Evolutionary conservation across 2,113 vertebrate genomes (phyloP).

Genomic region (Hirundichthys speculiger): DNA sequence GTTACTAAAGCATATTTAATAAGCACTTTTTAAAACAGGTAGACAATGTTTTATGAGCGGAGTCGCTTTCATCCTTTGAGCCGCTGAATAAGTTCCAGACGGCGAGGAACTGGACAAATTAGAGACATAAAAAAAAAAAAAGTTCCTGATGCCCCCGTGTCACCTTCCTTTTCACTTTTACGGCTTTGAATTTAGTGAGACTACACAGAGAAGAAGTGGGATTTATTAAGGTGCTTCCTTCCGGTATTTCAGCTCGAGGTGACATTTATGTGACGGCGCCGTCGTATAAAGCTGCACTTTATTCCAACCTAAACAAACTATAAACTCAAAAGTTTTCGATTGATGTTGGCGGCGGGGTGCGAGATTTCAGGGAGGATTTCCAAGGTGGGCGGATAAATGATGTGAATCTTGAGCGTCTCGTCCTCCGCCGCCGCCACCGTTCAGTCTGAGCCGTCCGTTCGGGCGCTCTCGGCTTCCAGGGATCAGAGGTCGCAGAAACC

Average conservation of each 20-base stretch:
- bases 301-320: neutral
- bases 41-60: constrained; percentile 19
- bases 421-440: neutral
- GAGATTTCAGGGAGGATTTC: too few species aligned
- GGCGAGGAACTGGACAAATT: constrained; percentile 49
- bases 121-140: constrained; percentile 44
- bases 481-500: constrained; percentile 49
- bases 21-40: constrained; percentile 52
- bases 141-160: constrained; percentile 35
- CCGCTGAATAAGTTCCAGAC: constrained; percentile 46
- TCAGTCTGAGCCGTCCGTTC: neutral
- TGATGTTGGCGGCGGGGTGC: too few species aligned
- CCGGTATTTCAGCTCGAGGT: constrained; percentile 23
- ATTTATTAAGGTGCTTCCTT: too few species aligned
- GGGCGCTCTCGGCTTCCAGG: neutral
- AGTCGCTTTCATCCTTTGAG: constrained; percentile 51
- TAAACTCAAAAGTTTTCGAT: too few species aligned
- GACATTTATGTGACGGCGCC: too few species aligned
- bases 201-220: constrained; percentile 6
- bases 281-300: neutral
- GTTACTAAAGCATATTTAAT: constrained; percentile 65
- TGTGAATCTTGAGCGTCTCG: too few species aligned
- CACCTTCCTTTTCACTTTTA: constrained; percentile 20
- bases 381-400: too few species aligned
- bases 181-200: constrained; percentile 41